Conservation (phyloP, 1,140 invertebrate species). For the Triops cancriformis region DNA sequence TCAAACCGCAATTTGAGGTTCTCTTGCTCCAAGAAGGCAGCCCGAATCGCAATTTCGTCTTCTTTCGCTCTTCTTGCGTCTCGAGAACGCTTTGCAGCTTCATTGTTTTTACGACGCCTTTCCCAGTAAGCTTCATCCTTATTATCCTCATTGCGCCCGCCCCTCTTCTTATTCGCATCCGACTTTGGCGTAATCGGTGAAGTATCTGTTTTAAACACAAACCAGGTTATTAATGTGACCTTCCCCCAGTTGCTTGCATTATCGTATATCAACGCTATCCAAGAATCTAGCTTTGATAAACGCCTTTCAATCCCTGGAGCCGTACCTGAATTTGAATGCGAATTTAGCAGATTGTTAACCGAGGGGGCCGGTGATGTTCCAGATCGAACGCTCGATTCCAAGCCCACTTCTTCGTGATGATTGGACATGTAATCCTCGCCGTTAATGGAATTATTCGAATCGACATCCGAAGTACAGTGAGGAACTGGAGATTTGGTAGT, state of each 20-base stretch:
- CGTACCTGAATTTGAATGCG: not conserved
- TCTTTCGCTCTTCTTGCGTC: constrained; percentile 83
- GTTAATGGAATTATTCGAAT: constrained; percentile 20
- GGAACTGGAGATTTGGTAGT: constrained; percentile 21
- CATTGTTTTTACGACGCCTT: constrained; percentile 83
- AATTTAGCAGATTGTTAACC: not conserved
- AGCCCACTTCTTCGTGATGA: not conserved
- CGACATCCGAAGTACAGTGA: constrained; percentile 16
- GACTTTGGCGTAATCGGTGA: constrained; percentile 1
- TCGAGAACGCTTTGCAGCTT: constrained; percentile 86
- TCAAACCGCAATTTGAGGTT: constrained; percentile 56
- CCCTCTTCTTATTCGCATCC: constrained; percentile 24
- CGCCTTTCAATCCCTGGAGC: not conserved
- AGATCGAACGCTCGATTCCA: too few relatives aligned
- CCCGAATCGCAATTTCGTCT: constrained; percentile 80
- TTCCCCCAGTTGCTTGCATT: too few relatives aligned
- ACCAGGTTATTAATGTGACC: not conserved
- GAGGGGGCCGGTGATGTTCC: not conserved
- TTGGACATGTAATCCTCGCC: not conserved
- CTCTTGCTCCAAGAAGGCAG: constrained; percentile 75
- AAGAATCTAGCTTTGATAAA: not conserved
- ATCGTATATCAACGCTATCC: too few relatives aligned
- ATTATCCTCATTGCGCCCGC: constrained; percentile 27
- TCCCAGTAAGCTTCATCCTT: constrained; percentile 82
- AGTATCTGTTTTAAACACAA: not conserved